phyloP scores from a whole-genome alignment of 1,140 invertebrate species.

The Diuraphis noxia region DNA sequence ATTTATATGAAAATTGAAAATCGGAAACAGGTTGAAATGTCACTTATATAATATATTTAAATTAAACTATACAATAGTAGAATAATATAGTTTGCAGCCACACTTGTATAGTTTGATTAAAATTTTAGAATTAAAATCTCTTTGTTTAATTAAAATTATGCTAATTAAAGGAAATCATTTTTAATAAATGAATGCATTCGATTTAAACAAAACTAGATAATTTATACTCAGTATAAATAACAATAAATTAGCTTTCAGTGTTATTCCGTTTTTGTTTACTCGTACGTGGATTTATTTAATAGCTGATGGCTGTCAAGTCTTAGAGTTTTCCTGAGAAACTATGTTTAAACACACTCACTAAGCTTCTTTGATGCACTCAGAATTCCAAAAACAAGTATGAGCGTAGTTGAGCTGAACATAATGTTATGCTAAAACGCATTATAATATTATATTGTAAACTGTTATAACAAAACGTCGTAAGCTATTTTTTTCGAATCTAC shows the following conservation, averaged over 20 bases:
- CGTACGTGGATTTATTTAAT: neutral
- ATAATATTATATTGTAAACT: neutral
- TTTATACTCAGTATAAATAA: neutral
- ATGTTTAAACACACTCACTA: constrained; percentile 10
- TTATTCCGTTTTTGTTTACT: neutral
- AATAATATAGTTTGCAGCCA: neutral
- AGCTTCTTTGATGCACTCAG: constrained; percentile 37
- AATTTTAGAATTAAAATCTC: neutral
- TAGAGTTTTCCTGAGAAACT: neutral
- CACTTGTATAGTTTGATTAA: neutral
- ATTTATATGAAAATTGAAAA: neutral
- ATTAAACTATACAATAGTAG: neutral
- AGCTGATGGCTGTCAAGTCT: constrained; percentile 18
- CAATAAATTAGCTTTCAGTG: neutral
- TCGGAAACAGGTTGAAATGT: neutral
- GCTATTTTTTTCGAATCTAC: neutral
- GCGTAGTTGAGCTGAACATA: no score
- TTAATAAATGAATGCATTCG: neutral
- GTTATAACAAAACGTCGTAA: neutral
- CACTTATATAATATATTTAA: neutral
- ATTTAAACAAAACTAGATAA: neutral
- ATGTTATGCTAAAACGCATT: neutral
- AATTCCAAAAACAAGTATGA: neutral
- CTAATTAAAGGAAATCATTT: neutral
- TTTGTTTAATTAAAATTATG: neutral